Base-by-base conservation (phyloP, 2,888 invertebrate genomes). In the Trachelus stipa region DNA sequence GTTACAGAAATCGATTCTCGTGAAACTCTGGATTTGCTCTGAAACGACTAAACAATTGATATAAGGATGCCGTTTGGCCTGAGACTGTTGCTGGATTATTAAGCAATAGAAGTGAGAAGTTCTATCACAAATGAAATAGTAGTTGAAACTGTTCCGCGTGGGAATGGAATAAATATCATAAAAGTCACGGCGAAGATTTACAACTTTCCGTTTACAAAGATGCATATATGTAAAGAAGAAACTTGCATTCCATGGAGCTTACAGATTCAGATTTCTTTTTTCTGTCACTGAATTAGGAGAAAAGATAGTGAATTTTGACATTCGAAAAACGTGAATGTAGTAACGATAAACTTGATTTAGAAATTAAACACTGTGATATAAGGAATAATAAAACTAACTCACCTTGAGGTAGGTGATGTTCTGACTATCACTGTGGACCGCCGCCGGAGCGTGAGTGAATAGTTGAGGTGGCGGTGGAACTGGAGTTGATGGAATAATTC, bases 361-460 rank as follows among this genome's bases (percentile, higher is more conserved):
- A 56, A 56, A 56, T 56, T 9, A 56, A 56, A 56, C 9, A 56
- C 23, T 9, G 23, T 23, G 56, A 23, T 23, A 56, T 56, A 23
- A 23, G 23, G 23, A 56, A 56, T 56, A 1, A 56, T 6, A 2
- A 56, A 23, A 56, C 56, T 9, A 68, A 33, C 78, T 79, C 35
- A 83, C 86, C 80, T 73, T 82, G 75, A 88, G 80, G 73, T 76
- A 23, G 68, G 85, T 83, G 74, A 79, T 81, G 31, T 82, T 84
- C 71, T 81, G 15, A 35, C 73, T 30, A 15, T 73, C 78, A 74
- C 76, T 79, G 73, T 68, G 77, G 12, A 23, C 56, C 23, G 56
- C 23, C 23, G 56, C 56, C 9, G 88, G 86, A 15, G 83, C 79
- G 12, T 85, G 80, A 4, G 86, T 85, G 77, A 82, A 82, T 69